Evolutionary conservation across 2,797 vertebrate genomes (phyloP), one percentile per base, ranked within the genome.

Genomic region (Pangasius djambal): DNA sequence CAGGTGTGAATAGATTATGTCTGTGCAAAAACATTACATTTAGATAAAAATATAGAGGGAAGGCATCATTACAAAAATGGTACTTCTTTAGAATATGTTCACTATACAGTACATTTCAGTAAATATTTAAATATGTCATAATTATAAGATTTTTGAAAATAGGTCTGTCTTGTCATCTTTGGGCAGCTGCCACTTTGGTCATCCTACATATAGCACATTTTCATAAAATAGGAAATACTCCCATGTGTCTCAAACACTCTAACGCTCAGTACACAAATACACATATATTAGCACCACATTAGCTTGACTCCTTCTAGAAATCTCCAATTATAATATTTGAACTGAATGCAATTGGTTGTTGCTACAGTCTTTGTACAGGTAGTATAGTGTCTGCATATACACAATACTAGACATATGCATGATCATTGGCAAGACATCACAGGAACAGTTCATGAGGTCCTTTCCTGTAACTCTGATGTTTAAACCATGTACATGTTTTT

Each of bases 161-260:
- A 94, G 89, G 92, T 91, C 88, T 88, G 90, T 88, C 84, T 87
- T 89, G 65, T 88, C 6, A 44, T 85, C 10, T 78, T 89, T 79
- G 89, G 88, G 92, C 93, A 95, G 95, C 93, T 95, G 94, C 94
- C 94, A 95, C 90, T 93, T 94, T 93, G 89, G 37, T 91, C 79
- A 89, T 91, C 67, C 78, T 88, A 78, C 65, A 87, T 85, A 88
- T 86, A 59, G 65, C 67, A 90, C 50, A 87, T 57, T 79, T 69
- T 75, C 69, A 86, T 57, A 85, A 88, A 89, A 88, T 79, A 87
- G 31, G 20, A 87, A 83, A 89, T 63, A 28, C 28, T 83, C 55
- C 55, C 34, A 85, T 63, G 52, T 88, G 31, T 87, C 79, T 40
- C 88, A 90, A 89, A 74, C 61, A 86, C 18, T 52, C 44, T 52